These are phyloP conservation scores for Phylloscopus whistleri DNA, from an alignment of 2,113 vertebrate species.

Conservation along the genomic window DNA sequence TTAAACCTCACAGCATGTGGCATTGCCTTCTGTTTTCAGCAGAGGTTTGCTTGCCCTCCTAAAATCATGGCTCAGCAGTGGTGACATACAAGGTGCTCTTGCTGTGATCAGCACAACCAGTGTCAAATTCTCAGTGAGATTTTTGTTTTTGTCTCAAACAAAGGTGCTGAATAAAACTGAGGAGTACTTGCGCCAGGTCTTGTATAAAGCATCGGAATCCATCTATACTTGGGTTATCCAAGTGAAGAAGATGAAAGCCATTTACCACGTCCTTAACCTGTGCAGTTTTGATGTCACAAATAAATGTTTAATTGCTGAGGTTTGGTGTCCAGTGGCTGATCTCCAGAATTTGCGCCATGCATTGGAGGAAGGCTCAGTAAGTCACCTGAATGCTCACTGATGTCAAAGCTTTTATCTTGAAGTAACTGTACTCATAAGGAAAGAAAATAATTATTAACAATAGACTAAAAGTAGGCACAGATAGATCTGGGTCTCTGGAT, in stretches of 20 bases:
- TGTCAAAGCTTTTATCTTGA: not conserved
- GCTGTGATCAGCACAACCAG: not conserved
- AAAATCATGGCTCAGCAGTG: not conserved
- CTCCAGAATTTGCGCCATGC: conserved; percentile 81
- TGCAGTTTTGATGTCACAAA: conserved; percentile 98
- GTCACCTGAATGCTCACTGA: not conserved
- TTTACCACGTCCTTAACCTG: conserved; percentile 94
- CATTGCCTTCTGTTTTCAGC: not conserved
- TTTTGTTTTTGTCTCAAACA: not conserved
- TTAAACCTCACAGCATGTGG: not conserved
- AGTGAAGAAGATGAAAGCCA: conserved; percentile 98
- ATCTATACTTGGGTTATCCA: conserved; percentile 88
- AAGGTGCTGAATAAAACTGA: conserved; percentile 94
- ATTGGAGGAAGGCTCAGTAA: conserved; percentile 92
- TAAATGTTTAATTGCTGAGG: conserved; percentile 96
- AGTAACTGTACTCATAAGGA: not conserved
- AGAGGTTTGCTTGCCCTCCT: not conserved
- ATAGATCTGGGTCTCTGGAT: not conserved
- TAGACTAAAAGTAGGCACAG: not conserved
- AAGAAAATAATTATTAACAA: not conserved
- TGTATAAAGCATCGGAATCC: conserved; percentile 89
- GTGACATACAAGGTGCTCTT: fast-evolving
- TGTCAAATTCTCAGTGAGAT: not conserved
- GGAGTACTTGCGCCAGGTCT: conserved; percentile 90
- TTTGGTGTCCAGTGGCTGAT: conserved; percentile 91